Conservation (phyloP, 53 echinoderm and acorn worm genomes). For the Astropecten irregularis region DNA sequence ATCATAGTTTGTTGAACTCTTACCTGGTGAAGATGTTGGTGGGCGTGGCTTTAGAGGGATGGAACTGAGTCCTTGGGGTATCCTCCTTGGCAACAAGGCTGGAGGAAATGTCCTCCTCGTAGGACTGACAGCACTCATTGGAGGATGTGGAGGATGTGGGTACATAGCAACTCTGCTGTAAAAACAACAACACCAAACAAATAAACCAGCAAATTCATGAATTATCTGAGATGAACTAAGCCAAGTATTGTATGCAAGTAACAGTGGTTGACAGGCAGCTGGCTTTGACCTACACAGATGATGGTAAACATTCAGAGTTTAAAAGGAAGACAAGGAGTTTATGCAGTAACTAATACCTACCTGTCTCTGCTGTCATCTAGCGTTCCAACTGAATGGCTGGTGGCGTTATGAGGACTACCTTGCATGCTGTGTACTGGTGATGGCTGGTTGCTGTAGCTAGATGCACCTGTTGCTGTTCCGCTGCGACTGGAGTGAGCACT, state of each 20-base stretch:
- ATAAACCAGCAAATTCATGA: not conserved
- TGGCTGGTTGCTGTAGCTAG: constrained; percentile 93
- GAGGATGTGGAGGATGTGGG: constrained; percentile 91
- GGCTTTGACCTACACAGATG: no score
- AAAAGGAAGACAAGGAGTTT: no score
- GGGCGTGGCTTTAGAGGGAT: constrained; percentile 78
- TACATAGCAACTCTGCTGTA: constrained; percentile 55
- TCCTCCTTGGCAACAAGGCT: constrained; percentile 77
- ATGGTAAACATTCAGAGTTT: no score
- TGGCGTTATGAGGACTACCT: constrained; percentile 86
- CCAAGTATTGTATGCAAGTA: no score
- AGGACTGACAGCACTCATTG: constrained; percentile 59
- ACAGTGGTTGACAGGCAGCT: no score
- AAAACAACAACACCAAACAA: not conserved
- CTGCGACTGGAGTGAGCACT: constrained; percentile 97
- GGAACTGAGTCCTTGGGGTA: constrained; percentile 73
- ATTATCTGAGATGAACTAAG: not conserved
- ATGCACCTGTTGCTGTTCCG: constrained; percentile 89
- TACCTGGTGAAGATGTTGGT: constrained; percentile 83
- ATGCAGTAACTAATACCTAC: no score
- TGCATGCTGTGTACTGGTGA: constrained; percentile 94
- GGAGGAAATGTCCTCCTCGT: constrained; percentile 94
- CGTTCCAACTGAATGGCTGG: constrained; percentile 69
- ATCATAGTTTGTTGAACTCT: no score
- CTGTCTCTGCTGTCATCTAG: constrained; percentile 62